Conservation (phyloP, 2,888 invertebrate species). For the Macrophya annulata region DNA sequence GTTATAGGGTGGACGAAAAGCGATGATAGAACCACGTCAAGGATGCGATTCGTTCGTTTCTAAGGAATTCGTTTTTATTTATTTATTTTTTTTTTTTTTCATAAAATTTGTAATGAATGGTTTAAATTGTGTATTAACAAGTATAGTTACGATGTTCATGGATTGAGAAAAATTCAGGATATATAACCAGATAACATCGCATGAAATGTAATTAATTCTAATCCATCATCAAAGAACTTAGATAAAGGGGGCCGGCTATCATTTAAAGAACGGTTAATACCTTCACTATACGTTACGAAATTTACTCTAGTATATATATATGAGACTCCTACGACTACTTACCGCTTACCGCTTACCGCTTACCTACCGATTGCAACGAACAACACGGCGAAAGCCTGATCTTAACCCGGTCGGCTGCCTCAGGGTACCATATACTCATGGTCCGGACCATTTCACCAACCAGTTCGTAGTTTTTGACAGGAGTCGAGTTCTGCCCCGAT, state of each 20-base stretch:
- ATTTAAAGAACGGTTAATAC: constrained; percentile 58
- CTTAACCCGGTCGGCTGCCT: constrained; percentile 7
- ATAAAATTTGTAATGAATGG: no score
- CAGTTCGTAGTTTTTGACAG: constrained; percentile 51
- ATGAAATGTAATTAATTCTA: constrained; percentile 55
- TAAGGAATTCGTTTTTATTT: neutral
- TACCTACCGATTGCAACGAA: constrained; percentile 30
- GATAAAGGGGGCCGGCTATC: constrained; percentile 53
- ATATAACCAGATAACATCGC: constrained; percentile 22
- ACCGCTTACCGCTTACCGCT: constrained; percentile 29
- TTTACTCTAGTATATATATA: constrained; percentile 47
- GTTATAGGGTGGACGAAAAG: neutral
- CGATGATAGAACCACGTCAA: neutral
- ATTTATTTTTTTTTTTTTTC: no score
- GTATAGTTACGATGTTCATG: neutral
- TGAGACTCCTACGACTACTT: constrained; percentile 60
- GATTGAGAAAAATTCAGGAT: constrained; percentile 30
- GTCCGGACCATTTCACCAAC: constrained; percentile 51
- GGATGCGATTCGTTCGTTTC: neutral
- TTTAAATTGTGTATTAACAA: no score
- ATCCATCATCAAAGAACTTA: constrained; percentile 54
- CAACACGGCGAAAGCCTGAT: constrained; percentile 47
- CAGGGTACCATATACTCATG: constrained; percentile 33
- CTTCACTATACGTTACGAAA: constrained; percentile 57
- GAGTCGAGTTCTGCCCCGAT: constrained; percentile 38